These are phyloP conservation scores for Scyliorhinus canicula DNA, from an alignment of 2,797 vertebrate species.

Conservation along the genomic window DNA sequence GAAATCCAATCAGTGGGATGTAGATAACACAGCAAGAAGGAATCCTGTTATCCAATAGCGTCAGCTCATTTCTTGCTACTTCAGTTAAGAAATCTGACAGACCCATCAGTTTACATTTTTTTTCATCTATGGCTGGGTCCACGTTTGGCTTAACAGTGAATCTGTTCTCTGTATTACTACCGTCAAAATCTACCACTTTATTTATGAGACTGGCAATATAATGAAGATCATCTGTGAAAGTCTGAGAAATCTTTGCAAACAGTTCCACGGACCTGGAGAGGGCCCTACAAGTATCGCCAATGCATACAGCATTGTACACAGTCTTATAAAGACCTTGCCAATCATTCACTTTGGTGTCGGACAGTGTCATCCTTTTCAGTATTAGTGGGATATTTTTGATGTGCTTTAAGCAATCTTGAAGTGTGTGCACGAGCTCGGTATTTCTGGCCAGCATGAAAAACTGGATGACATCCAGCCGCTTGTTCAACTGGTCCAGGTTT, in stretches of 20 bases:
- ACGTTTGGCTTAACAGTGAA: constrained; percentile 82
- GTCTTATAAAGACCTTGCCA: constrained; percentile 93
- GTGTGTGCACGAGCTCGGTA: constrained; percentile 67
- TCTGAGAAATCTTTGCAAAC: constrained; percentile 72
- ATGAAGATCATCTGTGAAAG: constrained; percentile 78
- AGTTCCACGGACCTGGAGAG: constrained; percentile 77
- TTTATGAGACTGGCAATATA: constrained; percentile 77
- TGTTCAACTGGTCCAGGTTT: constrained; percentile 68
- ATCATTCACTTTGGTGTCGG: constrained; percentile 79
- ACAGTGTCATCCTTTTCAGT: constrained; percentile 81
- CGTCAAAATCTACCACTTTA: constrained; percentile 92
- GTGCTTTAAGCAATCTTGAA: constrained; percentile 77
- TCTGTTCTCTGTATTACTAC: constrained; percentile 71
- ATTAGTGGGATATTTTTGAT: constrained; percentile 87
- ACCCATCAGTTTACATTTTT: constrained; percentile 83
- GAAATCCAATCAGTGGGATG: constrained; percentile 91
- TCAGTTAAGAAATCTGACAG: constrained; percentile 86
- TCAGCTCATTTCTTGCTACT: constrained; percentile 80
- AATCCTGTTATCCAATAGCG: constrained; percentile 72
- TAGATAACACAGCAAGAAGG: constrained; percentile 87
- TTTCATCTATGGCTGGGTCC: constrained; percentile 82
- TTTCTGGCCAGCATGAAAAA: constrained; percentile 82
- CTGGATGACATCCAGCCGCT: constrained; percentile 83
- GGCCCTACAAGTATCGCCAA: constrained; percentile 75
- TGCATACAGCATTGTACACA: constrained; percentile 76